These are phyloP conservation scores for Myoxocephalus aenaeus DNA, from an alignment of 2,797 vertebrate genomes.

Conservation along the genomic window DNA sequence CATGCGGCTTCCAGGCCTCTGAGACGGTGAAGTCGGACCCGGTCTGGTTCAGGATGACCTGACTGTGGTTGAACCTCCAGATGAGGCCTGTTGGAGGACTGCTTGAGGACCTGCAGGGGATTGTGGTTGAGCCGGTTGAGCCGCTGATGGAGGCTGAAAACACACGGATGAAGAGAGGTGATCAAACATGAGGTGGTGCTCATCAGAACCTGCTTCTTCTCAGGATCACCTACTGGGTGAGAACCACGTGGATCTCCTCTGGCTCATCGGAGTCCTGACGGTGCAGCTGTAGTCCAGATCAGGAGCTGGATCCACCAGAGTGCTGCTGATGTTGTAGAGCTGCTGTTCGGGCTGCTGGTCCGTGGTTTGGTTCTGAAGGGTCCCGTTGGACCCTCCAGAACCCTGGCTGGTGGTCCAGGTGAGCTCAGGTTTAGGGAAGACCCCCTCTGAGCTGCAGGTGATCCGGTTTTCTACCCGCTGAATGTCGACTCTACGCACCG, in stretches of 20 bases:
- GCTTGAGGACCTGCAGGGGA: not conserved
- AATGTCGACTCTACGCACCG: slow-evolving; percentile 43
- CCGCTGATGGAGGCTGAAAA: not conserved
- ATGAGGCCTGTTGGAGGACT: not conserved
- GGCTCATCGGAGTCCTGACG: not conserved
- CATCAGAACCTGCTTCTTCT: not conserved
- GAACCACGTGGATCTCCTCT: slow-evolving; percentile 5
- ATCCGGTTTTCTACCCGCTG: slow-evolving; percentile 18
- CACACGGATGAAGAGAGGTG: not conserved
- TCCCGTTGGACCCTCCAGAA: rapidly evolving
- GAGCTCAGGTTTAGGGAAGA: slow-evolving; percentile 63
- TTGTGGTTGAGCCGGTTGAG: rapidly evolving
- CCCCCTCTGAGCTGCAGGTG: slow-evolving; percentile 57
- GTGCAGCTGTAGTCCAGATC: slow-evolving; percentile 2
- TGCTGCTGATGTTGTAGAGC: slow-evolving; percentile 64
- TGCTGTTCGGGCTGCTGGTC: not conserved
- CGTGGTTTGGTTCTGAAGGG: rapidly evolving
- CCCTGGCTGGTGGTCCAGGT: slow-evolving; percentile 58
- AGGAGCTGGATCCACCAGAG: not conserved
- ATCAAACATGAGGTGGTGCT: not conserved
- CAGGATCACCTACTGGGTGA: slow-evolving; percentile 35
- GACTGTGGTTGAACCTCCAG: slow-evolving; percentile 47
- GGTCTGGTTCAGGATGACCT: slow-evolving; percentile 7
- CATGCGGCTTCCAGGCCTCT: slow-evolving; percentile 40
- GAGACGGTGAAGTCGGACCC: not conserved